A percentile compares a stretch with the other conserved stretches of the same genome.
Conservation (phyloP, 2,888 invertebrate genomes). For the Cosmia trapezina region DNA sequence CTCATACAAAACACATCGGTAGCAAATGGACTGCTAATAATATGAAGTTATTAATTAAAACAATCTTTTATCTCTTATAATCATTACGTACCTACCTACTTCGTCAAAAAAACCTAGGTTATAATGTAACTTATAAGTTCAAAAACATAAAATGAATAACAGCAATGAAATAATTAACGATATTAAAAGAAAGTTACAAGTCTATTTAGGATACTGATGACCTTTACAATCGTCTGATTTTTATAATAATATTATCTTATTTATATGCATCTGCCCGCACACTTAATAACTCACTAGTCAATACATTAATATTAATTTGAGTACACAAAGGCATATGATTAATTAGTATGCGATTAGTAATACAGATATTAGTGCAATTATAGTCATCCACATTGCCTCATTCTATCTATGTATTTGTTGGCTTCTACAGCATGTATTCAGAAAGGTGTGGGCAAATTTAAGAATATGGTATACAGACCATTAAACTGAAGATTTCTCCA, state of each 20-base stretch:
- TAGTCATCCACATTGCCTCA: neutral
- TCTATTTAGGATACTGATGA: conserved; percentile 18
- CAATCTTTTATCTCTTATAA: neutral
- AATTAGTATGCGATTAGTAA: conserved; percentile 29
- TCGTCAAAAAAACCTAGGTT: neutral
- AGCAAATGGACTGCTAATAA: too few species aligned
- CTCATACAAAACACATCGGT: too few species aligned
- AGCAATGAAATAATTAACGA: conserved; percentile 12
- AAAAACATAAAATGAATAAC: conserved; percentile 2
- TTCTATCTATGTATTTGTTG: neutral
- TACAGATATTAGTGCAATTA: conserved; percentile 18
- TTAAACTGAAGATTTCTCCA: too few species aligned
- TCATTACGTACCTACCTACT: neutral
- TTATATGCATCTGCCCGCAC: conserved; percentile 41
- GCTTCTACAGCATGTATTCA: neutral
- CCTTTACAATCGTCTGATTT: conserved; percentile 51
- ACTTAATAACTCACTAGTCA: conserved; percentile 24
- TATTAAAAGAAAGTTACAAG: conserved; percentile 16
- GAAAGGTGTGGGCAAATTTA: too few species aligned
- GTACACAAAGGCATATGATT: conserved; percentile 23
- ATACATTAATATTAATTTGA: conserved; percentile 23
- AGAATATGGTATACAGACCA: too few species aligned
- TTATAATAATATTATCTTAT: conserved; percentile 35
- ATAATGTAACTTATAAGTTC: too few species aligned
- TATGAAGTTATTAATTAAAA: neutral